phyloP scores from a whole-genome alignment of 37 sponge, comb jelly and placozoan genomes.

The Petrosia ficiformis region DNA sequence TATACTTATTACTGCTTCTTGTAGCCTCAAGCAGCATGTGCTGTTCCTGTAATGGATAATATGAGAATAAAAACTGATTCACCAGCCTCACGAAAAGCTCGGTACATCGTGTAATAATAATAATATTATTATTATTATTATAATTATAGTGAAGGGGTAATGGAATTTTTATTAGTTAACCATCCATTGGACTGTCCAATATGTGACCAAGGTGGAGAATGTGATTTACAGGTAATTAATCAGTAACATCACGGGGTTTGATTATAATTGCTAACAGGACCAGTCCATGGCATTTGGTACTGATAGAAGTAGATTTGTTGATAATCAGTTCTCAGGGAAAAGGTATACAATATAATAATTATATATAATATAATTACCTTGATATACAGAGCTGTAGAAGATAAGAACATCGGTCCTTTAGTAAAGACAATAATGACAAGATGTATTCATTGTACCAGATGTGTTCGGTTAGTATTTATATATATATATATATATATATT shows the following conservation, averaged over 20 bases:
- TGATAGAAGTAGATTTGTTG: constrained; percentile 93
- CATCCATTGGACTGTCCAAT: constrained; percentile 99
- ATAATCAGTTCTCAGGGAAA: constrained; percentile 84
- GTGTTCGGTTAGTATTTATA: constrained; percentile 61
- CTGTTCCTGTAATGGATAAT: constrained; percentile 94
- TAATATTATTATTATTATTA: neutral
- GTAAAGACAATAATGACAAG: constrained; percentile 99
- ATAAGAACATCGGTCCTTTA: constrained; percentile 97
- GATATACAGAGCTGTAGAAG: constrained; percentile 83
- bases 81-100: constrained; percentile 76
- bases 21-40: constrained; percentile 93
- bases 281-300: constrained; percentile 98
- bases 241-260: neutral
- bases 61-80: constrained; percentile 90
- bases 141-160: constrained; percentile 87
- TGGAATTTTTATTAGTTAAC: constrained; percentile 98
- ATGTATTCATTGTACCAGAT: constrained; percentile 97
- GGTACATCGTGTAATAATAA: constrained; percentile 27
- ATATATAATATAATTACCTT: neutral
- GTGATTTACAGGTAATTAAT: constrained; percentile 81
- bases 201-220: constrained; percentile 99
- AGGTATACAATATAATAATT: constrained; percentile 37
- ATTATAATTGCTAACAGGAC: constrained; percentile 46
- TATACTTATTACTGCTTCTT: neutral
- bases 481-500: neutral